These are phyloP conservation scores for Strigamia transsilvanica DNA, from an alignment of 2,888 invertebrate species.

Conservation along the genomic window DNA sequence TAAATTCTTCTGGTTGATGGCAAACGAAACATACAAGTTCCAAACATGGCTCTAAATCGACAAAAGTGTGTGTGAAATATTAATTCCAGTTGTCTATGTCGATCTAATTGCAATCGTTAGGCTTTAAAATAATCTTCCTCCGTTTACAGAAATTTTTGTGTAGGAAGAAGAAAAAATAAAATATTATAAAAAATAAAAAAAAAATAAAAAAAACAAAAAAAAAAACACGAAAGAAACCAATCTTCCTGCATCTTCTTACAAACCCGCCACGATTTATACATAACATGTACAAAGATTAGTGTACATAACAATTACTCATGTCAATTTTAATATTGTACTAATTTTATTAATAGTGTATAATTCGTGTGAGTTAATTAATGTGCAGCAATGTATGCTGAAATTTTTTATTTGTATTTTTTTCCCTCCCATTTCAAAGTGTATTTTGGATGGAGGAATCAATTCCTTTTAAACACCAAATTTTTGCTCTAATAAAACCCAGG, in stretches of 20 bases:
- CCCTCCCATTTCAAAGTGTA: constrained; percentile 15
- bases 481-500: constrained; percentile 46
- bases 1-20: constrained; percentile 24
- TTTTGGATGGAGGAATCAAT: constrained; percentile 23
- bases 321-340: constrained; percentile 53
- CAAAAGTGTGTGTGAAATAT: constrained; percentile 40
- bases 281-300: constrained; percentile 57
- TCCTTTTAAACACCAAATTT: constrained; percentile 28
- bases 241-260: constrained; percentile 43
- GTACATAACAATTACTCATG: constrained; percentile 55
- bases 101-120: constrained; percentile 39
- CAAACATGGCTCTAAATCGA: constrained; percentile 36
- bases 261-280: constrained; percentile 53
- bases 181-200: neutral
- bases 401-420: constrained; percentile 36
- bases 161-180: constrained; percentile 13
- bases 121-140: constrained; percentile 24
- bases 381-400: constrained; percentile 57
- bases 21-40: constrained; percentile 22
- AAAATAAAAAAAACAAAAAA: constrained; percentile 17
- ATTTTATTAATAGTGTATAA: constrained; percentile 56
- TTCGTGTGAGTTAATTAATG: constrained; percentile 57
- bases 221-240: constrained; percentile 32
- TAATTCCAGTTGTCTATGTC: constrained; percentile 42
- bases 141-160: constrained; percentile 27